Conservation (phyloP, 2,888 invertebrate species). For the Leptinotarsa peninsularis region DNA sequence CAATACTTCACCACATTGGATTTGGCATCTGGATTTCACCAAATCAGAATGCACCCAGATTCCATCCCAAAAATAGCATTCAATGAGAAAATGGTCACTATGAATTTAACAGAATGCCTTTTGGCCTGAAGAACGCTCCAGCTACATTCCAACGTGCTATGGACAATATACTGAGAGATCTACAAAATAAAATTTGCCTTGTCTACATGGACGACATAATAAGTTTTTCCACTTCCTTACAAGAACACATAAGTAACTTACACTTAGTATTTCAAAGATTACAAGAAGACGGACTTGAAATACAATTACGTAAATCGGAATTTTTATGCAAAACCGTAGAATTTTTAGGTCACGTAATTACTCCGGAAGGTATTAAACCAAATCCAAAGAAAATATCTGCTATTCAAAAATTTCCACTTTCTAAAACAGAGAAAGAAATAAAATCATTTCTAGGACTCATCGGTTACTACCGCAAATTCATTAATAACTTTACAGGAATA, state of each 20-base stretch:
- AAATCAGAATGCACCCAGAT: background rate
- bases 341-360: conserved; percentile 30
- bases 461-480: conserved; percentile 44
- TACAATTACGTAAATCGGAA: conserved; percentile 3
- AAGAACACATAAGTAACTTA: conserved; percentile 1
- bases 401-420: conserved; percentile 11
- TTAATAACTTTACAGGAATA: conserved; percentile 8
- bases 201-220: conserved; percentile 18
- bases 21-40: conserved; percentile 35
- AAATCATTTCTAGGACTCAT: background rate
- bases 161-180: too few relatives aligned
- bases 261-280: background rate
- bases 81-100: conserved; percentile 34
- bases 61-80: conserved; percentile 21
- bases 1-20: conserved; percentile 14
- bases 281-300: background rate
- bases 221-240: conserved; percentile 12
- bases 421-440: background rate
- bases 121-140: conserved; percentile 24
- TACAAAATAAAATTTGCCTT: conserved; percentile 51
- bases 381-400: conserved; percentile 37
- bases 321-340: conserved; percentile 19
- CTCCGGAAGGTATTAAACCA: conserved; percentile 35
- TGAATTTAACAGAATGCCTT: conserved; percentile 25
- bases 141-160: too few relatives aligned